Conservation (phyloP, 2,797 vertebrate species). For the Pipistrellus kuhlii region DNA sequence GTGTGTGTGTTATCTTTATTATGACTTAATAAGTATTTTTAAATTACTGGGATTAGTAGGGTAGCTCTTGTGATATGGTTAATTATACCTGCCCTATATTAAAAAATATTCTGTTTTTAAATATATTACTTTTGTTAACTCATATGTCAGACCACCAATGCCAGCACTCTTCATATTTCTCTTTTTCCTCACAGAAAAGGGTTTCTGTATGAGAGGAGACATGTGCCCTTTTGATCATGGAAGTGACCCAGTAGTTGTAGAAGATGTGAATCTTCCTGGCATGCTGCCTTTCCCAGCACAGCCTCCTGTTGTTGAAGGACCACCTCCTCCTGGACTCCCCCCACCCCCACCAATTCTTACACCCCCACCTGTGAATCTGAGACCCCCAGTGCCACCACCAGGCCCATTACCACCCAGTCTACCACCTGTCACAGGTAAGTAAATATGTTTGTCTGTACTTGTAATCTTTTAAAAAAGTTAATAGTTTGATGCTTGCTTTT, state of each 20-base stretch:
- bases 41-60: conserved; percentile 41
- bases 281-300: conserved; percentile 97
- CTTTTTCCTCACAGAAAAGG: conserved; percentile 92
- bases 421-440: conserved; percentile 95
- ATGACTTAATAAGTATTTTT: conserved; percentile 46
- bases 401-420: conserved; percentile 96
- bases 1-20: conserved; percentile 26
- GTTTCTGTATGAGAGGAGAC: conserved; percentile 98
- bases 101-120: conserved; percentile 53
- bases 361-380: conserved; percentile 95
- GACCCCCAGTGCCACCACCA: conserved; percentile 95
- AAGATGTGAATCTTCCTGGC: conserved; percentile 97
- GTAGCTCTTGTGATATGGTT: conserved; percentile 16
- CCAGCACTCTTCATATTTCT: conserved; percentile 37
- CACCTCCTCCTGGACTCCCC: conserved; percentile 94
- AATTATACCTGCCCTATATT: conserved; percentile 31
- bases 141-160: not conserved
- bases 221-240: conserved; percentile 99
- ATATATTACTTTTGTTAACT: conserved; percentile 20
- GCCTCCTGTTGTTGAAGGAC: conserved; percentile 94
- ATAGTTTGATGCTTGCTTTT: conserved; percentile 39
- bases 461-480: conserved; percentile 35
- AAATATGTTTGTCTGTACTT: not conserved
- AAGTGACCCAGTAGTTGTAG: conserved; percentile 98
- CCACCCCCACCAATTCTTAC: conserved; percentile 95